Evolutionary conservation across 2,888 invertebrate species (phyloP).

Genomic region (Ichneumoninae sp.): DNA sequence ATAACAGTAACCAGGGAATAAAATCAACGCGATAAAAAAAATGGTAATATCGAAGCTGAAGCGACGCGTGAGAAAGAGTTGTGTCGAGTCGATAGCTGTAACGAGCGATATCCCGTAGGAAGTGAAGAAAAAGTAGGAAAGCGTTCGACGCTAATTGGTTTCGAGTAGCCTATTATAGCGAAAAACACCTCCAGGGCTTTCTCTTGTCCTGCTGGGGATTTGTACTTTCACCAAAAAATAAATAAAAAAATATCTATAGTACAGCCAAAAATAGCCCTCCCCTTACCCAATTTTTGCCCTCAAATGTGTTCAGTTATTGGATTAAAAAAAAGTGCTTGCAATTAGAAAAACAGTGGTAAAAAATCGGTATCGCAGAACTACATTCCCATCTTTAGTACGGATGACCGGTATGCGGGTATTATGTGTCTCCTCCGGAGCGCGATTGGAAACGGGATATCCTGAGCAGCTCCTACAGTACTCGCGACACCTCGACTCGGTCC

Average conservation of each 20-base stretch:
- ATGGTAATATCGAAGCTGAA: neutral
- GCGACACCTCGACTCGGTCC: constrained; percentile 71
- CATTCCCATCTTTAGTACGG: constrained; percentile 62
- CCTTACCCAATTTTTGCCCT: neutral
- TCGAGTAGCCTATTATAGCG: constrained; percentile 50
- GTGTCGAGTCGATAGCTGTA: constrained; percentile 31
- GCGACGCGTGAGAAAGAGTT: constrained; percentile 28
- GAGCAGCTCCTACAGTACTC: constrained; percentile 39
- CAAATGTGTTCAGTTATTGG: neutral
- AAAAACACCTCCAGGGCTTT: constrained; percentile 33
- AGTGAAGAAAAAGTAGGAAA: constrained; percentile 19
- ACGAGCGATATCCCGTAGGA: constrained; percentile 24
- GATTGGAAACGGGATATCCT: constrained; percentile 81
- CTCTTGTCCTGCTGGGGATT: neutral
- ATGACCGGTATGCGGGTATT: constrained; percentile 81
- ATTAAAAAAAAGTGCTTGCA: neutral
- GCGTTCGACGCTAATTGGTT: constrained; percentile 45
- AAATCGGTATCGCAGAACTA: constrained; percentile 56
- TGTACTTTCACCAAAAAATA: constrained; percentile 9
- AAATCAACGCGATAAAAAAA: constrained; percentile 4
- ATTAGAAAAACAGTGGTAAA: neutral
- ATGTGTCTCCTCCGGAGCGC: constrained; percentile 75
- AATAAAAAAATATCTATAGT: neutral
- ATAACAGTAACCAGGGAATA: neutral
- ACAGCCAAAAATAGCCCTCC: neutral